Percentiles rank a stretch among this genome's conserved stretches.
These are phyloP conservation scores for Platyscapa corneri DNA, from an alignment of 1,140 invertebrate genomes.

Conservation along the genomic window DNA sequence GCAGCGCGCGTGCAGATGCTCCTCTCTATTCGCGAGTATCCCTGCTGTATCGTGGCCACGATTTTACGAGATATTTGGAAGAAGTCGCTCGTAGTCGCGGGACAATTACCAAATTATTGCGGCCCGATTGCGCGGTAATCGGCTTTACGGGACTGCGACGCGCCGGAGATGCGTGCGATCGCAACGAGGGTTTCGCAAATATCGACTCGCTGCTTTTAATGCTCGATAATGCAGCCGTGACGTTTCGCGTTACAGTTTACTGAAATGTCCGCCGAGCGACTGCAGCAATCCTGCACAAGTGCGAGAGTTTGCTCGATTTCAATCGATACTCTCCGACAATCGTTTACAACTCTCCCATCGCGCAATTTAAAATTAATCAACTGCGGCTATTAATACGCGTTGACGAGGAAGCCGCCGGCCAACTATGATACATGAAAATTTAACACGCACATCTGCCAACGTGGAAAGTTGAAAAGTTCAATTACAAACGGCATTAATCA, in stretches of 20 bases:
- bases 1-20: background rate
- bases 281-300: too few relatives aligned
- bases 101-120: background rate
- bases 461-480: conserved; percentile 29
- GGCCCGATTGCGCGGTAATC: background rate
- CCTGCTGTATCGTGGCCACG: background rate
- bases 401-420: background rate
- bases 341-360: background rate
- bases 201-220: too few relatives aligned
- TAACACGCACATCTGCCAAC: background rate
- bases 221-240: too few relatives aligned
- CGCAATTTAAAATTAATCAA: background rate
- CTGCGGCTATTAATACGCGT: background rate
- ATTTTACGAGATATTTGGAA: conserved; percentile 3
- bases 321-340: background rate
- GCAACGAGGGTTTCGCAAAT: too few relatives aligned
- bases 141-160: too few relatives aligned
- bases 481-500: conserved; percentile 10
- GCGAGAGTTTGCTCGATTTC: background rate
- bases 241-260: too few relatives aligned
- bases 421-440: conserved; percentile 3
- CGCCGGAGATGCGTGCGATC: too few relatives aligned
- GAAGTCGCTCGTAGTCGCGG: background rate
- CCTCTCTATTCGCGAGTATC: background rate
- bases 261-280: too few relatives aligned